Base-by-base conservation (phyloP, 2,888 invertebrate genomes). In the Pinctada fucata region DNA sequence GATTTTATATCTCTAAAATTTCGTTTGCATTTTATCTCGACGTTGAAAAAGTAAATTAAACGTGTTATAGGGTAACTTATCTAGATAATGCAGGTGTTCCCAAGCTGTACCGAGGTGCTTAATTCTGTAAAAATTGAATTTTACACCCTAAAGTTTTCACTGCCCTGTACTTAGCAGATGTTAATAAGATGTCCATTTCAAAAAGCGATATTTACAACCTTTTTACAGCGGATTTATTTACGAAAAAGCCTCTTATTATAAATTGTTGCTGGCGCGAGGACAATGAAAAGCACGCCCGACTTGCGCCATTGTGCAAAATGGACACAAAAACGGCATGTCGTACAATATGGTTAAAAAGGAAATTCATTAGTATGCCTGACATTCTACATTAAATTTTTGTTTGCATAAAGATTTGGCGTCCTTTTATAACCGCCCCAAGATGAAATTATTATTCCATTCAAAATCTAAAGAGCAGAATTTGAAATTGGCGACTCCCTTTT, bases 111-210 rank as follows among this genome's bases (percentile, higher is more conserved):
- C 10, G 10, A 5, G 58, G 10, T 52, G 10, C 58, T 10, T 8
- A 52, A 8, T 52, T 52, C 10, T 52, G 58, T 52, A 52, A 52
- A 52, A 58, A 58, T 10, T 58, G 58, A 58, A 58, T 58, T 58
- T 58, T 58, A 58, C 58, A 58, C 58, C 58, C 13, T 58, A 6
- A 58, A 13, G 58, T 58, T 58, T 58, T 58, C 58, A 58, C 13
- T 58, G 58, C 58, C 58, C 58, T 58, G 58, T 58, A 58, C 13
- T 58, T 58, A 58, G 13, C 58, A 58, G 8, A 13, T 58, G 58
- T 58, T 58, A 58, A 58, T 58, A 58, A 58, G 58, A 58, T 58
- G 58, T 58, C 58, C 58, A 58, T 58, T 58, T 58, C 58, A 58
- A 58, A 58, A 13, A 58, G 13, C 8, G 58, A 58, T 10, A 58